phyloP scores from a whole-genome alignment of 2,797 vertebrate species.

The Trachops cirrhosus region DNA sequence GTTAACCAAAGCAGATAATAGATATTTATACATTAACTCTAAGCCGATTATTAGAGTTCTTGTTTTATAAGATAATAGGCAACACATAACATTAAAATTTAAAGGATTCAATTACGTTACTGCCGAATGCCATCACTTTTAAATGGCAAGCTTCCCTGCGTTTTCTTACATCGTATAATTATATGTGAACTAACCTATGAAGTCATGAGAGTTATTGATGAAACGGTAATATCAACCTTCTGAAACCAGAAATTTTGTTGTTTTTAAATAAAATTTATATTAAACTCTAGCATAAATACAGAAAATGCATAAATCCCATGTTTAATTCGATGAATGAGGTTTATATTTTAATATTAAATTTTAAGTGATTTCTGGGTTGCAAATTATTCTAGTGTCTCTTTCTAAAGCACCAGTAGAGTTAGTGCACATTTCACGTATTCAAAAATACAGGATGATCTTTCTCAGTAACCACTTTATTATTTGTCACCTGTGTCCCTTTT shows the following conservation, averaged over 20 bases:
- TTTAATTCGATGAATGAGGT: background rate
- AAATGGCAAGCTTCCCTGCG: background rate
- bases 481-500: background rate
- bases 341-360: conserved; percentile 13
- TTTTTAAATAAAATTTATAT: background rate
- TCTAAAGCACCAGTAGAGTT: background rate
- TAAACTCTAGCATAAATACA: background rate
- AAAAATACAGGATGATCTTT: background rate
- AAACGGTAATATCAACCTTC: background rate
- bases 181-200: conserved; percentile 15
- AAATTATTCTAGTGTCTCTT: background rate
- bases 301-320: background rate
- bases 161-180: conserved; percentile 14
- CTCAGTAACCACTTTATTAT: background rate
- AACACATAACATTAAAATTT: conserved; percentile 16
- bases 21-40: background rate
- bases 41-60: background rate
- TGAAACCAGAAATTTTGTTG: background rate
- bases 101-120: background rate
- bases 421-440: background rate
- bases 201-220: background rate
- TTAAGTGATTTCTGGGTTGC: background rate
- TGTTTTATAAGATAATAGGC: background rate
- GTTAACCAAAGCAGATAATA: background rate
- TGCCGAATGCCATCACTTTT: background rate